phyloP scores from a whole-genome alignment of 2,113 vertebrate species.

The Rhea pennata region DNA sequence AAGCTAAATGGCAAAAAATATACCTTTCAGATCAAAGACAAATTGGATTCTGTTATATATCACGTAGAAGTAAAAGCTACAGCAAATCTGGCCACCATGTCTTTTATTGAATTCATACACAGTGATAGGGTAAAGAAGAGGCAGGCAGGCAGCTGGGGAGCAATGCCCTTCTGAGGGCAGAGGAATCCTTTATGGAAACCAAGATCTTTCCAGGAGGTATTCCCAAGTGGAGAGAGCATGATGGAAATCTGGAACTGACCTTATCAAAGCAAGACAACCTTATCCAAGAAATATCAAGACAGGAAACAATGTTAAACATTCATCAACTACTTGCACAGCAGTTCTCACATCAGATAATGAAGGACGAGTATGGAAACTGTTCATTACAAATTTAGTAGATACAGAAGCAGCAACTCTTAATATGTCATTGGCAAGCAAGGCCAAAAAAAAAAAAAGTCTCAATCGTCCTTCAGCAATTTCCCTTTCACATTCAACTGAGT shows the following conservation, averaged over 20 bases:
- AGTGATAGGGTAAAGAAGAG: not conserved
- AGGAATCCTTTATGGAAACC: not conserved
- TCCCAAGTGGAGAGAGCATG: not conserved
- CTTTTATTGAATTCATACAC: not conserved
- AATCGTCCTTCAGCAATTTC: not conserved
- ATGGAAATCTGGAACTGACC: not conserved
- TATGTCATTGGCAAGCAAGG: not conserved
- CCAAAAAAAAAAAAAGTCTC: not conserved
- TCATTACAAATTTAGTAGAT: not conserved
- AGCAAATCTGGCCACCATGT: not conserved
- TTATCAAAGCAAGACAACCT: not conserved
- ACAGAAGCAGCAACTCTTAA: not conserved
- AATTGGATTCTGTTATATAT: not conserved
- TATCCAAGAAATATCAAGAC: not conserved
- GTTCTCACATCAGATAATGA: not conserved
- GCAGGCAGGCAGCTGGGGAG: not conserved
- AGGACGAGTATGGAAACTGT: not conserved
- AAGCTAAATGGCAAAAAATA: not conserved
- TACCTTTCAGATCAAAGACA: not conserved
- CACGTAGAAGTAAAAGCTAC: not conserved
- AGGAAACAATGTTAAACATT: not conserved
- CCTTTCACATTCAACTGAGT: not conserved
- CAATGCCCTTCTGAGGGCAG: not conserved
- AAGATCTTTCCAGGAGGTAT: not conserved
- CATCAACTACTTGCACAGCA: not conserved